phyloP scores from a whole-genome alignment of 2,797 vertebrate genomes.

The Chloroceryle amazona region DNA sequence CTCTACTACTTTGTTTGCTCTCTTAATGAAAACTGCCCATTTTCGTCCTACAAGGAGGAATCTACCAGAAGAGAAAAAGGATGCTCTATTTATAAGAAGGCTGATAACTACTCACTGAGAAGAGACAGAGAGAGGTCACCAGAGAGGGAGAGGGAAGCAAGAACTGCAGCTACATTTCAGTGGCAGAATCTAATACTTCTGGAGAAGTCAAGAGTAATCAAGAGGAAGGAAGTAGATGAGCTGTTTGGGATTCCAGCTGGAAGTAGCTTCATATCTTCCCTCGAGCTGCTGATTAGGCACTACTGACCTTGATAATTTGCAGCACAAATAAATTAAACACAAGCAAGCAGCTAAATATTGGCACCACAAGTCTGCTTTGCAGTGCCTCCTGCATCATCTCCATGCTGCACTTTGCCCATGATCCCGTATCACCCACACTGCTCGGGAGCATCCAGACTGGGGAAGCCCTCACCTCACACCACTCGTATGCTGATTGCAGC shows the following conservation, averaged over 20 bases:
- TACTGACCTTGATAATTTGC: background rate
- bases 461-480: background rate
- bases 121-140: background rate
- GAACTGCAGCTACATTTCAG: background rate
- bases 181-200: background rate
- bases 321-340: background rate
- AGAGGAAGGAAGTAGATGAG: background rate
- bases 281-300: background rate
- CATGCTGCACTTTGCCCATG: background rate
- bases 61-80: background rate
- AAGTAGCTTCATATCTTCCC: background rate
- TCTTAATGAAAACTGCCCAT: background rate
- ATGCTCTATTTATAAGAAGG: background rate
- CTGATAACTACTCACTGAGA: background rate
- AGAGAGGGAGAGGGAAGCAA: background rate
- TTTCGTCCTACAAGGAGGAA: background rate
- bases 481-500: background rate
- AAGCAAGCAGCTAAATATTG: background rate
- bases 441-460: background rate
- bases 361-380: background rate
- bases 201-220: background rate
- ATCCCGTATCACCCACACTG: background rate
- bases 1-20: background rate
- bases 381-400: background rate
- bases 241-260: background rate